Conservation (phyloP, 64 coral and sea anemone genomes). For the Montipora foliosa region DNA sequence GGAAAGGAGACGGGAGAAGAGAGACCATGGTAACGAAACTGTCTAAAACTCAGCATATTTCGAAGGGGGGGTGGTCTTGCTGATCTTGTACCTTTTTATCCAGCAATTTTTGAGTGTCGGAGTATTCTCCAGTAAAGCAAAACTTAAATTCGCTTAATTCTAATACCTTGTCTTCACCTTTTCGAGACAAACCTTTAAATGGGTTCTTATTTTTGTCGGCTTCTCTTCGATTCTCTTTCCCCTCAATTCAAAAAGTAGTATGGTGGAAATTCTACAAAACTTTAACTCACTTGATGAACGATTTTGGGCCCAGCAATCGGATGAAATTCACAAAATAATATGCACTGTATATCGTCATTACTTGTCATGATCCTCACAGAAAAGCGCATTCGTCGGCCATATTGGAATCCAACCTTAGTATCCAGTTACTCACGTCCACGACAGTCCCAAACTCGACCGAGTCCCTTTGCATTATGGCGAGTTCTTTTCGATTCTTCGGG, state of each 20-base stretch:
- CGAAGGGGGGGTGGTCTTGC: no score
- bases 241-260: not conserved
- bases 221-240: not conserved
- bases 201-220: not conserved
- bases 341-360: slow-evolving; percentile 75
- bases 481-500: not conserved
- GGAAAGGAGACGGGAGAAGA: no score
- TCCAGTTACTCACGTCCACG: slow-evolving; percentile 2
- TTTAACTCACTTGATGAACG: slow-evolving; percentile 77
- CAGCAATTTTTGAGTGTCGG: no score
- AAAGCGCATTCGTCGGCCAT: slow-evolving; percentile 6
- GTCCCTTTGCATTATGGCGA: slow-evolving; percentile 27
- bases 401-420: not conserved
- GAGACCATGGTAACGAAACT: no score
- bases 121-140: no score
- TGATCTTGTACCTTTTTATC: no score
- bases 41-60: no score
- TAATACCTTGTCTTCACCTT: no score
- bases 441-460: not conserved
- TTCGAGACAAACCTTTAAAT: no score
- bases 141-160: no score
- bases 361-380: not conserved
- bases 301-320: slow-evolving; percentile 97
- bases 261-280: not conserved
- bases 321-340: slow-evolving; percentile 98